A percentile compares a stretch with the other conserved stretches of the same genome.
Conservation (phyloP, 1,140 invertebrate species). For the Psilanteris sp. region DNA sequence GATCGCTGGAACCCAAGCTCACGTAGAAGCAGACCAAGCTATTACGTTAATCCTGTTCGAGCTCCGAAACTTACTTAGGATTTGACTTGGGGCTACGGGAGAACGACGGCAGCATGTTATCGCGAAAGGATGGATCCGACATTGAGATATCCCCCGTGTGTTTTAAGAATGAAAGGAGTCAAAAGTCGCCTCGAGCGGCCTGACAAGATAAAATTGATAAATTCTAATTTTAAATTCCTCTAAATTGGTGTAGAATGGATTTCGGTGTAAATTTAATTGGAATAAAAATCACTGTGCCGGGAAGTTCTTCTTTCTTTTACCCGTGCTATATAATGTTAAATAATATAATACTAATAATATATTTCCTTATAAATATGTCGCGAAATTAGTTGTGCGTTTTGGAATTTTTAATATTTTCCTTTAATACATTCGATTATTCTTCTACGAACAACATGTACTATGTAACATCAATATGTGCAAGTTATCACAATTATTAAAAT, state of each 20-base stretch:
- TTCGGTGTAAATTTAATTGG: constrained; percentile 3
- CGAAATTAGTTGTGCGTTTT: too few relatives aligned
- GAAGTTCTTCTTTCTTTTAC: too few relatives aligned
- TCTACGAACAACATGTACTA: too few relatives aligned
- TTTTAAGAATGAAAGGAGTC: constrained; percentile 61
- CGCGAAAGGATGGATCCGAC: constrained; percentile 60
- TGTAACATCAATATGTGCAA: too few relatives aligned
- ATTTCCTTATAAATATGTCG: too few relatives aligned
- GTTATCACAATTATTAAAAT: too few relatives aligned
- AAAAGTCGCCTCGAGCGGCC: constrained; percentile 25
- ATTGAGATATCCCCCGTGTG: constrained; percentile 61
- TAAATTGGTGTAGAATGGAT: constrained; percentile 31
- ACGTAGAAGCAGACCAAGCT: constrained; percentile 58
- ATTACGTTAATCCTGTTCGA: constrained; percentile 65
- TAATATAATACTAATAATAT: too few relatives aligned
- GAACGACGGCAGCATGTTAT: constrained; percentile 59
- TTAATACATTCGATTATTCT: too few relatives aligned
- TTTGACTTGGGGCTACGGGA: constrained; percentile 62
- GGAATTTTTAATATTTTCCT: too few relatives aligned
- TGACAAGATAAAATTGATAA: constrained; percentile 59
- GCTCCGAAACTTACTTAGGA: constrained; percentile 62
- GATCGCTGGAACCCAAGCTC: constrained; percentile 59
- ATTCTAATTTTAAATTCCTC: constrained; percentile 59
- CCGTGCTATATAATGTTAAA: too few relatives aligned
- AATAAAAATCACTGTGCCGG: too few relatives aligned